Percentiles rank a stretch among this genome's conserved stretches.
These are phyloP conservation scores for Cecidostiba fungosa DNA, from an alignment of 2,888 invertebrate genomes.

Conservation along the genomic window DNA sequence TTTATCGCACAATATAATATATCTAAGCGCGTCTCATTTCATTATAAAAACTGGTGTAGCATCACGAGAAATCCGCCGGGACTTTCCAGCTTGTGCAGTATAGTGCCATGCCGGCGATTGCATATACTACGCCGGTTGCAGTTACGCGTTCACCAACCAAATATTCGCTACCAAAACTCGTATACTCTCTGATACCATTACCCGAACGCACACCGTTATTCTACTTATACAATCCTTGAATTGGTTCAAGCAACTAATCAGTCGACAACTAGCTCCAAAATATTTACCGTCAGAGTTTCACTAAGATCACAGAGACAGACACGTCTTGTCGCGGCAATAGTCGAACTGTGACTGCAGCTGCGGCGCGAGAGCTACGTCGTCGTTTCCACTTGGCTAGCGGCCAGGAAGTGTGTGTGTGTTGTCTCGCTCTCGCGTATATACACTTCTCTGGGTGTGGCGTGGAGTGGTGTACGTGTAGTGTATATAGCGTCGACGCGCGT, in stretches of 20 bases:
- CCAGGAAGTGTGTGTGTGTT: slow-evolving; percentile 41
- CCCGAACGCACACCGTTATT: no score
- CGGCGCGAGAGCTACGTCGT: background rate
- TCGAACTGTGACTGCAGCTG: slow-evolving; percentile 41
- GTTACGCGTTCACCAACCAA: background rate
- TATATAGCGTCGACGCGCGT: background rate
- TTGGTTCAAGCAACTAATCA: background rate
- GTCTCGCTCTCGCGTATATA: background rate
- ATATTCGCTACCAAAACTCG: background rate
- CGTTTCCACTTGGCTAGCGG: slow-evolving; percentile 52
- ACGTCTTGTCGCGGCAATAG: slow-evolving; percentile 18
- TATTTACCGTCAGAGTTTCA: slow-evolving; percentile 5
- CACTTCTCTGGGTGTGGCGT: slow-evolving; percentile 39
- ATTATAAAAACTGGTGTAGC: background rate
- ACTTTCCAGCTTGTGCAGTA: background rate
- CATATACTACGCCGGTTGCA: no score
- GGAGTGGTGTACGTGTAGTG: no score
- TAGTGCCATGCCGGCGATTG: no score
- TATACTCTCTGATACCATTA: background rate
- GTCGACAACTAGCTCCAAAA: background rate
- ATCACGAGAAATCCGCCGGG: background rate
- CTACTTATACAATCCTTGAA: no score
- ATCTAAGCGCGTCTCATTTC: background rate
- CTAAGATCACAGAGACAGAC: background rate
- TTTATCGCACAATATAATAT: background rate